Evolutionary conservation across 2,113 vertebrate species (phyloP), one percentile per base, ranked within the genome.

Genomic region (Genyomyrus donnyi): DNA sequence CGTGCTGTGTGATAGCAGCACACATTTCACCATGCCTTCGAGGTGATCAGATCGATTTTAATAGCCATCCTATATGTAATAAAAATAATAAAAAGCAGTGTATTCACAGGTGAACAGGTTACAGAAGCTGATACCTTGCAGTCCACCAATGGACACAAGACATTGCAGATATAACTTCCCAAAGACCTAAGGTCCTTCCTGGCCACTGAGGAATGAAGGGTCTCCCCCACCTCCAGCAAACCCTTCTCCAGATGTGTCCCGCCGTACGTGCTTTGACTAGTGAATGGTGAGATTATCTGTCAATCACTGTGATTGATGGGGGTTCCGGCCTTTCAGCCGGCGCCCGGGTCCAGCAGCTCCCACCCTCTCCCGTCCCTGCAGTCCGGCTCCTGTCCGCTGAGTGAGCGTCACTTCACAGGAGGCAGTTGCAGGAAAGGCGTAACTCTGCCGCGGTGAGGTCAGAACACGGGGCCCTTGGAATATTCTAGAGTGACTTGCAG

Each of bases 191-290:
- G 42, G 19, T 45, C 19, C 56, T 88, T 66, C 27, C 53, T 45
- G 19, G 19, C 8, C 58, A 39, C 24, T 85, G n/a, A 48, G 50
- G 35, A 56, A 83, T 56, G 50, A 53, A 48, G 24, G 11, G 19
- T 31, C 11, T 1, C 19, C 19, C 15, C n/a, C 45, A 6, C 24
- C 42, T 2, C 39, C 15, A 11, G 80, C 45, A 21, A 39, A 52
- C 89, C 89, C 62, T 45, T 90, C 48, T 87, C 91, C 94, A 94
- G 92, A 94, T 94, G 93, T 93, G 93, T 7, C 10, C 50, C 88
- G 84, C 89, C 21, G 56, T 53, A 31, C 88, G 62, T 88, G 77
- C 91, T 91, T 74, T 90, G 58, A 88, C 53, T 52, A 89, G 62
- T 24, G 49, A 90, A 50, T 35, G 87, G 66, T 66, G 90, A 90